A percentile compares a stretch with the other conserved stretches of the same genome.
Evolutionary conservation across 1,140 invertebrate genomes (phyloP).

Genomic region (Octopus bimaculoides): DNA sequence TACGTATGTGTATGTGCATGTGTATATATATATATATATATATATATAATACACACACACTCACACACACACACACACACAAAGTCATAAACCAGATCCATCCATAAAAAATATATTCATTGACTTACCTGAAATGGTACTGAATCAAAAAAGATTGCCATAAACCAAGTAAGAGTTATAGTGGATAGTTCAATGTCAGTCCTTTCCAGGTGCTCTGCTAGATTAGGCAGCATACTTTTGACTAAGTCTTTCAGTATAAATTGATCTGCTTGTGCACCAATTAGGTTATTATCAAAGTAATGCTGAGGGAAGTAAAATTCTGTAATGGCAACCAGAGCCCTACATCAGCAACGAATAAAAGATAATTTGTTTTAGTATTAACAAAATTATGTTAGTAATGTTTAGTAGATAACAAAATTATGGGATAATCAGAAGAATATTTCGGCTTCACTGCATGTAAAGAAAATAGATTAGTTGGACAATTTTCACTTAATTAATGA

Average conservation of each 20-base stretch:
- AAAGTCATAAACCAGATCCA: not conserved
- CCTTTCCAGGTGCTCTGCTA: constrained; percentile 56
- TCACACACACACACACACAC: not conserved
- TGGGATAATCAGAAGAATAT: no score
- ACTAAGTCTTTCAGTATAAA: constrained; percentile 60
- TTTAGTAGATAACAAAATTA: no score
- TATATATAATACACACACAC: not conserved
- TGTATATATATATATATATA: not conserved
- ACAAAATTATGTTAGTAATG: no score
- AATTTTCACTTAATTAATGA: no score
- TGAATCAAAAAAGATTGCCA: constrained; percentile 62
- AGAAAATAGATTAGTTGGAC: no score
- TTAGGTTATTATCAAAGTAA: constrained; percentile 61
- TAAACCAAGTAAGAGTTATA: constrained; percentile 63
- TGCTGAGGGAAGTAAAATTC: constrained; percentile 59
- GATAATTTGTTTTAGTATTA: no score
- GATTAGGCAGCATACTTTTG: constrained; percentile 55
- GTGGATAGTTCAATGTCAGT: constrained; percentile 62
- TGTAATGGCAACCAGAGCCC: constrained; percentile 60
- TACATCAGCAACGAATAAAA: constrained; percentile 13
- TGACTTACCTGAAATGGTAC: constrained; percentile 59
- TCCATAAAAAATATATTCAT: not conserved
- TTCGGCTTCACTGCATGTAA: no score
- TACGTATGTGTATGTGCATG: not conserved
- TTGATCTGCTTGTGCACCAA: constrained; percentile 62